Evolutionary conservation across 2,797 vertebrate species (phyloP).

Genomic region (Prunella strophiata): DNA sequence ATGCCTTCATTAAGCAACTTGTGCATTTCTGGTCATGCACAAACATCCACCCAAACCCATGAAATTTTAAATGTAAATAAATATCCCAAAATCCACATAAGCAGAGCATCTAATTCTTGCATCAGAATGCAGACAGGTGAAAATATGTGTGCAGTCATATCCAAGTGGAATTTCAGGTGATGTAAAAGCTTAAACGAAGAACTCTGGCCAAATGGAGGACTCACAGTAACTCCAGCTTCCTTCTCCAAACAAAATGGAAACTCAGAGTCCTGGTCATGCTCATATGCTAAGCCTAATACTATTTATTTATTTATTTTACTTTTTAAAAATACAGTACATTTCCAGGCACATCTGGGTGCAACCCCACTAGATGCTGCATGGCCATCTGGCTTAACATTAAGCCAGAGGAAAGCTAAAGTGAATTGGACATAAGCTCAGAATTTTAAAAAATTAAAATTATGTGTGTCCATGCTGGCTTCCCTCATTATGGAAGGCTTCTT

Average conservation of each 20-base stretch:
- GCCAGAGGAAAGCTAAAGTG: not conserved
- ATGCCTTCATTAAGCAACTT: constrained; percentile 8
- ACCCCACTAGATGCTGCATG: not conserved
- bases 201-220: not conserved
- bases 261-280: not conserved
- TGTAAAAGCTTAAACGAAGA: not conserved
- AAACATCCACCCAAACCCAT: constrained; percentile 27
- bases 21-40: constrained; percentile 10
- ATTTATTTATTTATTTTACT: not conserved
- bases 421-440: not conserved
- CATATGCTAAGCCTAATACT: not conserved
- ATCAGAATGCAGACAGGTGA: constrained; percentile 34
- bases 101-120: constrained; percentile 29
- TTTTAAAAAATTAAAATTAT: not conserved
- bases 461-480: not conserved
- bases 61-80: constrained; percentile 65
- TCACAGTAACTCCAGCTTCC: not conserved
- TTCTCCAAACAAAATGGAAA: not conserved
- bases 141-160: not conserved
- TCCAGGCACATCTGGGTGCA: not conserved
- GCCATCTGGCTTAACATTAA: not conserved
- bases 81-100: constrained; percentile 24
- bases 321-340: not conserved
- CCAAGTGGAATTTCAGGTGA: constrained; percentile 3
- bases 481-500: not conserved